These are phyloP conservation scores for Paguma larvata DNA, from an alignment of 2,797 vertebrate species.

Conservation along the genomic window DNA sequence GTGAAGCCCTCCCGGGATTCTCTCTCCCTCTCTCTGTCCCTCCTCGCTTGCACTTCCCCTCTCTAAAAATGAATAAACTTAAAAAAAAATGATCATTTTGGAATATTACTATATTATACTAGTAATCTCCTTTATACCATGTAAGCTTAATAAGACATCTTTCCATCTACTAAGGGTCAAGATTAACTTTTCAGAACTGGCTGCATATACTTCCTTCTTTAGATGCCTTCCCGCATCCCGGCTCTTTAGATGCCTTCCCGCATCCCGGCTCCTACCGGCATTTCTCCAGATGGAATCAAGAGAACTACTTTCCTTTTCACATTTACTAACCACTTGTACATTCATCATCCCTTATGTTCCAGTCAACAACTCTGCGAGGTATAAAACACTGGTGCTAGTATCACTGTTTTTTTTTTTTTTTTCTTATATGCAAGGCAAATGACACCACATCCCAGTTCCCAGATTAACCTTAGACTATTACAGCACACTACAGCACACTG, in stretches of 20 bases:
- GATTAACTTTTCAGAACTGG: not conserved
- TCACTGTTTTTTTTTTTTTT: not conserved
- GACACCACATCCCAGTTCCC: not conserved
- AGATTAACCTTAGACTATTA: not conserved
- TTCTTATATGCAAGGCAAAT: not conserved
- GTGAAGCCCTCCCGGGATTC: too few species aligned
- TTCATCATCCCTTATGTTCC: not conserved
- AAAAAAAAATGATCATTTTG: not conserved
- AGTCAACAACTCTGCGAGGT: not conserved
- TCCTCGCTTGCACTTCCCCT: too few species aligned
- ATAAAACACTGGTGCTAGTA: not conserved
- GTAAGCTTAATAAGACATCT: not conserved
- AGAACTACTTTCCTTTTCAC: not conserved
- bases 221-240: not conserved
- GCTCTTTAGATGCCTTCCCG: not conserved
- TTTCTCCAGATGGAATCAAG: not conserved
- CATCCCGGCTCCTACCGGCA: not conserved
- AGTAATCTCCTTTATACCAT: not conserved
- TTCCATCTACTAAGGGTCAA: not conserved
- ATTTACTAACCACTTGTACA: not conserved
- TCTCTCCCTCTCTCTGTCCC: too few species aligned
- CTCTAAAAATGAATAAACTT: too few species aligned
- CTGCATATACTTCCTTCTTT: not conserved
- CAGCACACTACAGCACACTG: not conserved
- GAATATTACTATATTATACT: not conserved